Percentiles rank a stretch among this genome's conserved stretches.
Conservation (phyloP, 2,888 invertebrate species). For the Cylindroiulus punctatus region DNA sequence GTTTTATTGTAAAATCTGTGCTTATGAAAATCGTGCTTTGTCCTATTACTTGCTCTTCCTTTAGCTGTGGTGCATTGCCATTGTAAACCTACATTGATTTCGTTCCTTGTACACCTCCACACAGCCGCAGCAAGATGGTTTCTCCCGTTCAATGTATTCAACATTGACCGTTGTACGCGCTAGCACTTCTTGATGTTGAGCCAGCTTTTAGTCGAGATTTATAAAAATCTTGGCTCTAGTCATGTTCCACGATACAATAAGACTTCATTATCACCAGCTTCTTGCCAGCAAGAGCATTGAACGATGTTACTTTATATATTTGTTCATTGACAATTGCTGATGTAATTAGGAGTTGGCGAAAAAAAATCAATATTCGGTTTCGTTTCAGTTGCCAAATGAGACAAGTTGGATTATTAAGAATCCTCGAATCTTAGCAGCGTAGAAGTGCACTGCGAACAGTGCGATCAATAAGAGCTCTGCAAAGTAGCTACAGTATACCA, state of each 20-base stretch:
- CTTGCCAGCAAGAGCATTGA: constrained; percentile 30
- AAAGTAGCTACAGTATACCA: neutral
- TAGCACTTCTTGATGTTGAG: constrained; percentile 43
- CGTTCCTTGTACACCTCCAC: neutral
- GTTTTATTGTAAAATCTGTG: no score
- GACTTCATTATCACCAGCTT: constrained; percentile 45
- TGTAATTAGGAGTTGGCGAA: constrained; percentile 42
- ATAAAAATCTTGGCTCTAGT: constrained; percentile 45
- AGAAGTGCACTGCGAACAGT: neutral
- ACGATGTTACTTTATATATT: constrained; percentile 36
- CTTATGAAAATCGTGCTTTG: no score
- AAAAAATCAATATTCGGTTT: constrained; percentile 47
- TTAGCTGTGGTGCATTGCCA: neutral
- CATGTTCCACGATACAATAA: constrained; percentile 24
- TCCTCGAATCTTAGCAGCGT: constrained; percentile 7
- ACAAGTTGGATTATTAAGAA: constrained; percentile 47
- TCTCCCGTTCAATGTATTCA: constrained; percentile 40
- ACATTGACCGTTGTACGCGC: constrained; percentile 41
- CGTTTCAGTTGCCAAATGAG: constrained; percentile 43
- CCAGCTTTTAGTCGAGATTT: constrained; percentile 33
- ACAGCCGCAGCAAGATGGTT: neutral
- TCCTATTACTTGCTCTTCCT: neutral
- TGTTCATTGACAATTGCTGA: constrained; percentile 47
- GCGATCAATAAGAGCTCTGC: neutral
- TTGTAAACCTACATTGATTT: neutral